Base-by-base conservation (phyloP, 1,140 invertebrate species). In the Lasioglossum albipes region DNA sequence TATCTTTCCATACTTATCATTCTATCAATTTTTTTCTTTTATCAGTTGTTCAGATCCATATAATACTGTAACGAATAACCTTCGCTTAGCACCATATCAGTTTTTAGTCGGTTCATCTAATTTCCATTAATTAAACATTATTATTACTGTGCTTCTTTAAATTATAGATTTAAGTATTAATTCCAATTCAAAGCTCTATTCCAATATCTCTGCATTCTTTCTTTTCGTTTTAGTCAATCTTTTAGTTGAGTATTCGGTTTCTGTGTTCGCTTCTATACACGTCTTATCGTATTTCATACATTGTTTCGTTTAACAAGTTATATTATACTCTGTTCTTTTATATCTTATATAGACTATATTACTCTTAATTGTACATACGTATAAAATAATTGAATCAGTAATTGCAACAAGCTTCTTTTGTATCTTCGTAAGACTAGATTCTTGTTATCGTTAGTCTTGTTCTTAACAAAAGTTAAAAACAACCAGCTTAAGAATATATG, bases 1-100 rank as follows among this genome's bases (percentile, higher is more conserved):
- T 76, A 68, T 76, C 86, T 87, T 81, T 83, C 80, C 88, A 89
- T 89, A 85, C 73, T 87, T 70, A 82, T 45, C 62, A 71, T 79
- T 70, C 70, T 82, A 84, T 52, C 68, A 65, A 72, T 62, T 61
- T 67, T 36, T 66, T 71, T 66, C 68, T 62, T 72, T 86, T 76
- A 80, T 87, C 70, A 73, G 72, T 83, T 73, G 74, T 71, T 81
- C 41, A 78, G 69, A 61, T 66, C 65, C 62, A 64, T 71, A 79
- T 73, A 75, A 86, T 86, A 83, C 67, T 76, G 72, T 79, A 79
- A 85, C n/a, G 67, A 74, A 80, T 52, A 82, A 84, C 61, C 70
- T 69, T 84, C 36, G 62, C 74, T 79, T 75, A 79, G 73, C 61
- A 68, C 62, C 65, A 81, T 79, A 69, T 83, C n/a, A 70, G 31